Percentiles rank a stretch among this genome's conserved stretches.
phyloP scores from a whole-genome alignment of 2,113 vertebrate species.

The Crotalus viridis region DNA sequence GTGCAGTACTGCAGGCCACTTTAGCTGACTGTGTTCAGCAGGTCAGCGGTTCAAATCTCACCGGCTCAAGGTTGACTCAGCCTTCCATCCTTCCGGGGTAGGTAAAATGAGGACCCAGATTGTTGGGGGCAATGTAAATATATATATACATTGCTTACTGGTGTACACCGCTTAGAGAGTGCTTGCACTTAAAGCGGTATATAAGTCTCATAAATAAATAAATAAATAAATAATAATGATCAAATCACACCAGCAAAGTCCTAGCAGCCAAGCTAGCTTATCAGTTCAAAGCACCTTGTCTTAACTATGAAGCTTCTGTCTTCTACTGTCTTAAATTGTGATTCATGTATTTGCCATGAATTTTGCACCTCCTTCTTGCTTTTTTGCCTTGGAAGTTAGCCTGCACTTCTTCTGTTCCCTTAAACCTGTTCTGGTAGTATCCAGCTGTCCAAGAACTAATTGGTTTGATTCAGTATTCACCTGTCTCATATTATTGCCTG shows the following conservation, averaged over 20 bases:
- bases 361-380: neutral
- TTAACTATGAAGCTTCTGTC: neutral
- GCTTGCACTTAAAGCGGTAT: too few species aligned
- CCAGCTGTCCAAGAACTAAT: neutral
- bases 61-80: too few species aligned
- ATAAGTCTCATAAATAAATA: too few species aligned
- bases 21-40: too few species aligned
- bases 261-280: neutral
- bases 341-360: neutral
- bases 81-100: too few species aligned
- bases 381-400: neutral
- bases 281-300: neutral
- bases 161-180: too few species aligned
- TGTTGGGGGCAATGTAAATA: too few species aligned
- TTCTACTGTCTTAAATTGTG: neutral
- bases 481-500: neutral
- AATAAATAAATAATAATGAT: neutral
- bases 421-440: neutral
- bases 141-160: too few species aligned
- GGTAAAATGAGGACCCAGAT: too few species aligned
- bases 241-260: neutral
- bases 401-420: neutral
- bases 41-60: too few species aligned
- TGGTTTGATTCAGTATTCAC: neutral
- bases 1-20: too few species aligned